Evolutionary conservation across 2,888 invertebrate species (phyloP).

Genomic region (Sphaerophoria taeniata): DNA sequence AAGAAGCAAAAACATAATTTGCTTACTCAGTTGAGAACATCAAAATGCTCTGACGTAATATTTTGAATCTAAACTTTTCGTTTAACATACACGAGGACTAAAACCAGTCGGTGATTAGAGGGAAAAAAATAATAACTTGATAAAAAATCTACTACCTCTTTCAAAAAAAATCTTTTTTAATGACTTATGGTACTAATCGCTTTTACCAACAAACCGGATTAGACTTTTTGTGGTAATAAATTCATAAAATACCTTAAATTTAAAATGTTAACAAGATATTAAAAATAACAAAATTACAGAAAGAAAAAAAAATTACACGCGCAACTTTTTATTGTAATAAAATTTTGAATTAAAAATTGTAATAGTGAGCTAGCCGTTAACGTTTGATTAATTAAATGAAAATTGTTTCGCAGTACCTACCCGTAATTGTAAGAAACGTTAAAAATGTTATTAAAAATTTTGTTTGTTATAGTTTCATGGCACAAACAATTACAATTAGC

Average conservation of each 20-base stretch:
- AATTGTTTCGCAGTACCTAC: too few relatives aligned
- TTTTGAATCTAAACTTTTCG: neutral
- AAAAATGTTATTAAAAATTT: too few relatives aligned
- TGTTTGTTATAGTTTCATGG: too few relatives aligned
- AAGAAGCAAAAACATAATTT: too few relatives aligned
- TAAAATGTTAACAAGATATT: neutral
- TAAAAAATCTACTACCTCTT: neutral
- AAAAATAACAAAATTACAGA: neutral
- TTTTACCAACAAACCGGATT: neutral
- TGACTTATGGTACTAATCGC: neutral
- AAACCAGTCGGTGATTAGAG: neutral
- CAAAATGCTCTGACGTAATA: slow-evolving; percentile 1
- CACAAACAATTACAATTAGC: too few relatives aligned
- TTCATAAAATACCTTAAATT: neutral
- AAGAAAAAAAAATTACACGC: too few relatives aligned
- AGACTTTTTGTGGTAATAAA: neutral
- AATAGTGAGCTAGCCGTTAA: too few relatives aligned
- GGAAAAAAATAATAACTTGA: neutral
- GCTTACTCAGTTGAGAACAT: neutral
- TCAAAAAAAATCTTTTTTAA: neutral
- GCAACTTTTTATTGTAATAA: too few relatives aligned
- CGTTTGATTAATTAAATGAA: too few relatives aligned
- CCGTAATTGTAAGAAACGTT: too few relatives aligned
- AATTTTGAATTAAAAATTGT: too few relatives aligned
- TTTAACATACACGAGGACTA: neutral